Conservation (phyloP, 2,888 invertebrate species). For the Trachelus tabidus region DNA sequence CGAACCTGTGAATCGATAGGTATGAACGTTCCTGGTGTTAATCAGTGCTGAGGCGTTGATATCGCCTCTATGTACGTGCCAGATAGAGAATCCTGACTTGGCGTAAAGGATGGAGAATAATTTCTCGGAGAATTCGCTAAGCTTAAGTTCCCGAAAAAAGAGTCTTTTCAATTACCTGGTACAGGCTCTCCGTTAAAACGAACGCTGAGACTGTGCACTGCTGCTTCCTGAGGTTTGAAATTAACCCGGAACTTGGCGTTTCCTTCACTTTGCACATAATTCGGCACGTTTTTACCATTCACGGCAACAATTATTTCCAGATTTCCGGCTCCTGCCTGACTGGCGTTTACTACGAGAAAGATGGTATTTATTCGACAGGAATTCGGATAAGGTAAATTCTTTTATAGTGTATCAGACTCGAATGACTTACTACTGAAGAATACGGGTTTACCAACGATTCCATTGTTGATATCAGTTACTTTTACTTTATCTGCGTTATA, state of each 20-base stretch:
- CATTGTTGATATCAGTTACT: slow-evolving; percentile 92
- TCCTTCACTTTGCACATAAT: slow-evolving; percentile 97
- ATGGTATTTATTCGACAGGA: slow-evolving; percentile 70
- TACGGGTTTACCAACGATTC: slow-evolving; percentile 91
- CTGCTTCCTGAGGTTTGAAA: slow-evolving; percentile 95
- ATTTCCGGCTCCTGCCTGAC: slow-evolving; percentile 94
- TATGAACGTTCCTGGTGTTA: not conserved
- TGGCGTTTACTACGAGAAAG: slow-evolving; percentile 82
- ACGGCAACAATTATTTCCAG: slow-evolving; percentile 98
- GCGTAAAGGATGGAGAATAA: not conserved
- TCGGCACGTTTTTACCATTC: slow-evolving; percentile 95
- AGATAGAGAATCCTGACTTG: not conserved
- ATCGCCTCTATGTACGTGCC: not conserved
- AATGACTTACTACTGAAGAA: slow-evolving; percentile 86
- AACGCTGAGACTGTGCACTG: slow-evolving; percentile 91
- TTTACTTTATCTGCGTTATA: slow-evolving; percentile 96
- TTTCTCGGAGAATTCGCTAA: not conserved
- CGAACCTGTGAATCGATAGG: slow-evolving; percentile 73
- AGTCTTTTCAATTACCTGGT: slow-evolving; percentile 65
- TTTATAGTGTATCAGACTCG: not conserved
- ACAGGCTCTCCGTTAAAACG: slow-evolving; percentile 79
- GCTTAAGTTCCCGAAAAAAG: not conserved
- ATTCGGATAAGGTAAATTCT: slow-evolving; percentile 68
- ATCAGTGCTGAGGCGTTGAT: not conserved
- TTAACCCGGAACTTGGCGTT: slow-evolving; percentile 95